Evolutionary conservation across 30 jellyfish, hydroid and myxozoan species (phyloP).

Genomic region (Phacellophora camtschatica): DNA sequence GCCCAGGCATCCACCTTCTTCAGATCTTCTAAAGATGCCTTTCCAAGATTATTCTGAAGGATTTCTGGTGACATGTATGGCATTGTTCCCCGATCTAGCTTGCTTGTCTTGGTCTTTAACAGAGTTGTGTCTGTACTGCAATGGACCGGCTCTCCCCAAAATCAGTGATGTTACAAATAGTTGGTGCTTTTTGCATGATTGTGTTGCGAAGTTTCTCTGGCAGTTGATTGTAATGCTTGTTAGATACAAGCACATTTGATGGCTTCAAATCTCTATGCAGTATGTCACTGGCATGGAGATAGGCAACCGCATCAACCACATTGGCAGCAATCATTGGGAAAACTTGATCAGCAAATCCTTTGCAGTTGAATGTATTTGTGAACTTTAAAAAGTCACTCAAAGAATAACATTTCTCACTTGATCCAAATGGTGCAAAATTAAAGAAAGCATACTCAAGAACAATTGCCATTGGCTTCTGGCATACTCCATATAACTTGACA

Average conservation of each 20-base stretch:
- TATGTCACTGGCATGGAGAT: conserved; percentile 3
- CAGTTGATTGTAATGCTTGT: not conserved
- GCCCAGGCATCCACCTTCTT: conserved; percentile 4
- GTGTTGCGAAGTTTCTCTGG: not conserved
- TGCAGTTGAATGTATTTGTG: not conserved
- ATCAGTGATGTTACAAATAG: conserved; percentile 1
- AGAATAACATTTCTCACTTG: not conserved
- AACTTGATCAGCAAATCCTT: not conserved
- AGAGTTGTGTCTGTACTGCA: not conserved
- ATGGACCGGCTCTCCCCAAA: conserved; percentile 35
- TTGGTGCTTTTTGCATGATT: not conserved
- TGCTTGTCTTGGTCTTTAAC: not conserved
- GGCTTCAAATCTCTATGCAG: conserved; percentile 33
- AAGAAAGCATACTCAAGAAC: conserved; percentile 10
- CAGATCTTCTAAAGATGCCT: conserved; percentile 3
- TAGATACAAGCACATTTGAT: conserved; percentile 20
- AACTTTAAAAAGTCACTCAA: not conserved
- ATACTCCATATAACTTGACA: not conserved
- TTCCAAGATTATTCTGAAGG: not conserved
- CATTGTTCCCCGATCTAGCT: not conserved
- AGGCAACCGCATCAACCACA: conserved; percentile 1
- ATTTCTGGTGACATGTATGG: conserved; percentile 27
- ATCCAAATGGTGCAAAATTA: conserved; percentile 8
- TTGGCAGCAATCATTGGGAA: not conserved
- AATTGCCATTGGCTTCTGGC: conserved; percentile 14